A percentile compares a stretch with the other conserved stretches of the same genome.
Conservation (phyloP, 30 jellyfish, hydroid and myxozoan species). For the Morbakka virulenta region DNA sequence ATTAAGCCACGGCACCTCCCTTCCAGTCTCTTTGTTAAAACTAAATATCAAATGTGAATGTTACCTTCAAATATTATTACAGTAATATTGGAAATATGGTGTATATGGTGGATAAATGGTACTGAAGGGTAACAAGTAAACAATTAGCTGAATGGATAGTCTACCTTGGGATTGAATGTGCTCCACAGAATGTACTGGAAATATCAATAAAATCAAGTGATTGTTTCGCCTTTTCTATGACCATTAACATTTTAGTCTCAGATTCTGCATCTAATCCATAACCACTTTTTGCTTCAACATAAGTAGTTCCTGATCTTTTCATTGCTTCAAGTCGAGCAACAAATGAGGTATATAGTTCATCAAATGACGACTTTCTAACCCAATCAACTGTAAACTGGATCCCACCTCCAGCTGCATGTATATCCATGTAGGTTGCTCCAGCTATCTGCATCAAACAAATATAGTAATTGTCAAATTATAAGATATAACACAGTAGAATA, state of each 20-base stretch:
- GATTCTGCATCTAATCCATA: constrained; percentile 85
- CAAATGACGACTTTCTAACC: constrained; percentile 77
- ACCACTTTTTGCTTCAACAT: constrained; percentile 94
- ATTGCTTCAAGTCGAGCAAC: constrained; percentile 63
- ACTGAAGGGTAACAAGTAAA: too few species aligned
- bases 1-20: too few species aligned
- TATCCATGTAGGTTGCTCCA: constrained; percentile 93
- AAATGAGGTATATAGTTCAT: constrained; percentile 61
- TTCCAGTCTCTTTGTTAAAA: too few species aligned
- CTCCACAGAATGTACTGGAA: constrained; percentile 91
- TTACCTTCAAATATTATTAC: too few species aligned
- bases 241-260: constrained; percentile 82
- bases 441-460: constrained; percentile 69
- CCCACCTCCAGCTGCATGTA: constrained; percentile 95
- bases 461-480: not conserved
- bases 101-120: too few species aligned
- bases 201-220: constrained; percentile 50
- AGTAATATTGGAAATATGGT: too few species aligned
- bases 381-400: constrained; percentile 75
- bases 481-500: not conserved
- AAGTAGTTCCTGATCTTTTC: constrained; percentile 83
- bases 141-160: too few species aligned
- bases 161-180: constrained; percentile 92
- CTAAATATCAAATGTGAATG: too few species aligned
- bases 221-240: constrained; percentile 55